Evolutionary conservation across 2,797 vertebrate genomes (phyloP), one percentile per base, ranked within the genome.

Genomic region (Bradypodion ventrale): DNA sequence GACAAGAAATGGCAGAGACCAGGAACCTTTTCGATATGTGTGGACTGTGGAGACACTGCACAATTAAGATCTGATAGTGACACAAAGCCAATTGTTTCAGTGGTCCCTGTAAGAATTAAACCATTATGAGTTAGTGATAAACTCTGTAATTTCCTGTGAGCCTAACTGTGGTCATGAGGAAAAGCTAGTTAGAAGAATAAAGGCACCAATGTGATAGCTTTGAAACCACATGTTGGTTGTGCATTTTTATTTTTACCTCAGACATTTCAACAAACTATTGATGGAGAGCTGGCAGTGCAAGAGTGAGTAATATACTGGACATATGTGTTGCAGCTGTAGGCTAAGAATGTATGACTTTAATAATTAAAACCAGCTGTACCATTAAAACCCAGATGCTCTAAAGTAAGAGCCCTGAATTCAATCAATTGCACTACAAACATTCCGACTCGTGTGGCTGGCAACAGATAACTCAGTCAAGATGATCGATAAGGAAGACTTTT

Each of bases 271-370:
- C 15, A 37, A 84, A 78, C 9, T 69, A 68, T n/a, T 62, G 23
- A 70, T 65, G 29, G 37, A 19, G 25, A 74, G 10, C 42, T 16
- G 35, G 21, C 40, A 42, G 23, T 42, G 60, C 3, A 13, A 19
- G 77, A 76, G 13, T 83, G 66, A 78, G 40, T 75, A 42, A 37
- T 52, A 46, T 84, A 76, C 88, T 72, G 81, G 78, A 91, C 91
- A 35, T 60, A 0, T 80, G 59, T 82, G 60, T 88, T 90, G 78
- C 80, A 91, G 74, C 56, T 81, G 46, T 40, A 32, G 65, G 56
- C 25, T 86, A 65, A 90, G 86, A 75, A 49, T 59, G 69, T 87
- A 81, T 90, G 82, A 78, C 75, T 77, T 87, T 86, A 78, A 87
- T 86, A 72, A 91, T 60, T 60, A 83, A 87, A 40, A 80, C 83